phyloP scores from a whole-genome alignment of 2,113 vertebrate species.

The Notothenia rossii region DNA sequence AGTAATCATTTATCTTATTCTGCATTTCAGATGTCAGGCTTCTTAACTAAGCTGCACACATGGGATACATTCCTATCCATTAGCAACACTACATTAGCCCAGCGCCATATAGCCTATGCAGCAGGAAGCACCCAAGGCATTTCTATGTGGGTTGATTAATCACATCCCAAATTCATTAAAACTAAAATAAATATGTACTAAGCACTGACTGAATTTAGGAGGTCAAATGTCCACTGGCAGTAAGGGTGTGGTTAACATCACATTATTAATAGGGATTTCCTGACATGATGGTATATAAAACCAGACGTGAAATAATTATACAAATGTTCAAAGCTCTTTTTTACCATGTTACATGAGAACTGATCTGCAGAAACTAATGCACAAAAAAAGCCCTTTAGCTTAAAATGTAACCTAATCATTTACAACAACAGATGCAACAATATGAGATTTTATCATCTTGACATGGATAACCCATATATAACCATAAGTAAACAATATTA shows the following conservation, averaged over 20 bases:
- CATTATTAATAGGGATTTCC: neutral
- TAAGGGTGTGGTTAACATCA: neutral
- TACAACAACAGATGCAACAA: neutral
- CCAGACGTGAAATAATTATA: neutral
- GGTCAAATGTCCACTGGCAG: neutral
- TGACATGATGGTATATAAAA: neutral
- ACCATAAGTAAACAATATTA: neutral
- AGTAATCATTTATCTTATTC: conserved; percentile 8
- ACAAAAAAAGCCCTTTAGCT: neutral
- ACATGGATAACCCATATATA: no score
- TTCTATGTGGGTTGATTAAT: neutral
- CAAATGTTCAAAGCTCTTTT: no score
- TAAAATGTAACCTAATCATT: neutral
- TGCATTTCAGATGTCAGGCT: conserved; percentile 22
- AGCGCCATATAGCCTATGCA: neutral
- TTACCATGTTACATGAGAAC: no score
- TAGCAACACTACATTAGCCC: neutral
- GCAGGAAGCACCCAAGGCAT: neutral
- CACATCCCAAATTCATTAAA: neutral
- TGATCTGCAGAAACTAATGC: neutral
- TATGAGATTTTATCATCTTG: neutral
- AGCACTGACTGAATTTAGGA: neutral
- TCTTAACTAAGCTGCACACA: neutral
- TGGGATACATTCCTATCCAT: conserved; percentile 1
- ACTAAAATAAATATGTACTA: neutral